Percentiles rank a stretch among this genome's conserved stretches.
Evolutionary conservation across 2,797 vertebrate genomes (phyloP).

Genomic region (Clarias fuscus): DNA sequence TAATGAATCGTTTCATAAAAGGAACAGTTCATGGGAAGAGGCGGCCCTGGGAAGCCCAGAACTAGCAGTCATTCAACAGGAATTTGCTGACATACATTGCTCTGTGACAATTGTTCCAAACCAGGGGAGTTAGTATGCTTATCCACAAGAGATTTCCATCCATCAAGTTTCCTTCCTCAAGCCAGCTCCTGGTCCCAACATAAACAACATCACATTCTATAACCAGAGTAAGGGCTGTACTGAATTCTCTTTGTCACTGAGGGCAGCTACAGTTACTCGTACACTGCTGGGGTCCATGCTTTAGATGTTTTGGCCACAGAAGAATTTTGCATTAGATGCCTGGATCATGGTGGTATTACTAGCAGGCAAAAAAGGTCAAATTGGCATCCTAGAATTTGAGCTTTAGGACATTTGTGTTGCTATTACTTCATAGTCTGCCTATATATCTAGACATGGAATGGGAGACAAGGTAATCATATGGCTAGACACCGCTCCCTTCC

Average conservation of each 20-base stretch:
- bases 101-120: neutral
- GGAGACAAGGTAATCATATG: conserved; percentile 31
- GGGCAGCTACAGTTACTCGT: neutral
- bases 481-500: conserved; percentile 43
- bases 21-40: neutral
- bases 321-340: neutral
- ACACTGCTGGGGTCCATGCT: no score
- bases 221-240: neutral
- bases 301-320: neutral
- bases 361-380: neutral
- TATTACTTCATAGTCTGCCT: neutral
- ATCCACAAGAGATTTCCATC: neutral
- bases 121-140: neutral
- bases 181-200: neutral
- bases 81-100: neutral
- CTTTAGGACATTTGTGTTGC: neutral
- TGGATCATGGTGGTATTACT: neutral
- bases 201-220: neutral
- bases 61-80: neutral
- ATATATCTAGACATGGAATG: conserved; percentile 2
- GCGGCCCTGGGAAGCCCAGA: neutral
- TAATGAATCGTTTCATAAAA: neutral
- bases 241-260: neutral
- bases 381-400: neutral
- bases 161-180: neutral